These are phyloP conservation scores for Hippocampus kuda DNA, from an alignment of 2,797 vertebrate genomes.

Conservation along the genomic window DNA sequence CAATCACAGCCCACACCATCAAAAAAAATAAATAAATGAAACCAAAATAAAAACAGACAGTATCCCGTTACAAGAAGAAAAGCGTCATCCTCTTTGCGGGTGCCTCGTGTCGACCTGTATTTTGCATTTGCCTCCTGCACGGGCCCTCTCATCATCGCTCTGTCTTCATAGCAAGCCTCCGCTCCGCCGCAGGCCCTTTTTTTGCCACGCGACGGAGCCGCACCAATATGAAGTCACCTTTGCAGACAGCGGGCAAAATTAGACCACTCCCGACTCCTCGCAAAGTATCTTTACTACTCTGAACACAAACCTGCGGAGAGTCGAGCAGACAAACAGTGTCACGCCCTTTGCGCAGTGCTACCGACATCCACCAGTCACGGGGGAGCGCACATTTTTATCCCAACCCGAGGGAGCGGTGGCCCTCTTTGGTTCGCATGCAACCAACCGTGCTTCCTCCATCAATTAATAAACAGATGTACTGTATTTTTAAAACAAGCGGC, in stretches of 20 bases:
- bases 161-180: slow-evolving; percentile 15
- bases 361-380: slow-evolving; percentile 20
- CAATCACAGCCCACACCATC: not conserved
- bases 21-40: not conserved
- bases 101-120: not conserved
- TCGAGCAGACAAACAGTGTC: slow-evolving; percentile 7
- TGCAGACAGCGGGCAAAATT: slow-evolving; percentile 29
- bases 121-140: not conserved
- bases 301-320: not conserved
- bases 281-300: not conserved
- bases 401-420: slow-evolving; percentile 32
- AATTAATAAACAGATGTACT: slow-evolving; percentile 68
- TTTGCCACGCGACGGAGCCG: not conserved
- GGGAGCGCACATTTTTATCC: slow-evolving; percentile 22
- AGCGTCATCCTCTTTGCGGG: not conserved
- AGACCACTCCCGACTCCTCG: slow-evolving; percentile 29
- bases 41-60: too few species aligned
- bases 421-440: slow-evolving; percentile 33
- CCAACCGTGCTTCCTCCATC: slow-evolving; percentile 51
- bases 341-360: slow-evolving; percentile 24
- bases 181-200: slow-evolving; percentile 10
- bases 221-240: slow-evolving; percentile 38
- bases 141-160: slow-evolving; percentile 7
- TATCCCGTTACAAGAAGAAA: too few species aligned
- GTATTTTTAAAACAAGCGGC: slow-evolving; percentile 71